phyloP scores from a whole-genome alignment of 2,888 invertebrate genomes.

The Papilio gigon region DNA sequence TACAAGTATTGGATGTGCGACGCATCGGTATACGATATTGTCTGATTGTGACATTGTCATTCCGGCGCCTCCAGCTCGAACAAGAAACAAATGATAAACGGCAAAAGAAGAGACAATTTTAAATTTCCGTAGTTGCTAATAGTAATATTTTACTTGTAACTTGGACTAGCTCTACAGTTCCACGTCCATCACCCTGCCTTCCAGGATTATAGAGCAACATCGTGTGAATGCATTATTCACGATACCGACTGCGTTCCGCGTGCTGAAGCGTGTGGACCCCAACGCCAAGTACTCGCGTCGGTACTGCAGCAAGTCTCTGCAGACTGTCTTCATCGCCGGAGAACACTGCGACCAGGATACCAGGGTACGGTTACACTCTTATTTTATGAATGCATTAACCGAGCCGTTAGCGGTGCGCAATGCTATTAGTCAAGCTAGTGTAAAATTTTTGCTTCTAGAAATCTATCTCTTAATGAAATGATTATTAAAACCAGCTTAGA shows the following conservation, averaged over 20 bases:
- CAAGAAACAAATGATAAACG: background rate
- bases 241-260: slow-evolving; percentile 94
- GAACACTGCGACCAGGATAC: slow-evolving; percentile 97
- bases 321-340: slow-evolving; percentile 91
- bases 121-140: too few relatives aligned
- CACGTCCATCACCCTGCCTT: slow-evolving; percentile 20
- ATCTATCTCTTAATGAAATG: background rate
- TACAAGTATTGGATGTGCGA: too few relatives aligned
- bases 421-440: too few relatives aligned
- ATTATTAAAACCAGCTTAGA: background rate
- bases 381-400: too few relatives aligned
- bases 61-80: too few relatives aligned
- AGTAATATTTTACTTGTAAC: background rate
- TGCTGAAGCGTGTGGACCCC: slow-evolving; percentile 91
- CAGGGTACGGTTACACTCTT: slow-evolving; percentile 71
- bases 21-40: too few relatives aligned
- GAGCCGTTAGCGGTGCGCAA: too few relatives aligned
- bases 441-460: background rate
- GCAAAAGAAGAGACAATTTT: background rate
- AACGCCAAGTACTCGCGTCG: slow-evolving; percentile 85
- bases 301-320: slow-evolving; percentile 87
- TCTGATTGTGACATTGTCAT: too few relatives aligned
- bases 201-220: slow-evolving; percentile 93
- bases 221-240: slow-evolving; percentile 92
- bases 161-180: background rate